Evolutionary conservation across 1,140 invertebrate species (phyloP).

Genomic region (Cotesia vestalis): DNA sequence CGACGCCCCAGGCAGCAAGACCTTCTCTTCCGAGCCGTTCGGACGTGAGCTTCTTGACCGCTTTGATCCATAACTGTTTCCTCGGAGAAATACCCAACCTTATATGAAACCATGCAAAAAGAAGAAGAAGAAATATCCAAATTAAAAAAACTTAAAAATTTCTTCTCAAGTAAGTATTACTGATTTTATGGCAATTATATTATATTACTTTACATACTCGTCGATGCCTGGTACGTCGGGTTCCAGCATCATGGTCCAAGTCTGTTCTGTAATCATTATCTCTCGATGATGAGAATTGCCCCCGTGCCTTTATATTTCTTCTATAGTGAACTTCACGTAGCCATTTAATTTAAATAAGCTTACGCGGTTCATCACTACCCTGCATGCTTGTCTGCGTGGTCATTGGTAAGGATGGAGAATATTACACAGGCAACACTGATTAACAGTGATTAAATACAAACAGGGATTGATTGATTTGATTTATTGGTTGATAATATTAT

Average conservation of each 20-base stretch:
- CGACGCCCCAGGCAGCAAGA: slow-evolving; percentile 61
- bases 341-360: slow-evolving; percentile 29
- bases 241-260: slow-evolving; percentile 67
- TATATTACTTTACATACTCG: slow-evolving; percentile 54
- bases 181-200: slow-evolving; percentile 8
- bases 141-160: background rate
- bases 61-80: slow-evolving; percentile 66
- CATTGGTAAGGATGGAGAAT: slow-evolving; percentile 13
- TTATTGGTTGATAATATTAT: background rate
- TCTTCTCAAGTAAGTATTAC: background rate
- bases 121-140: background rate
- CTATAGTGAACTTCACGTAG: slow-evolving; percentile 27
- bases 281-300: slow-evolving; percentile 50
- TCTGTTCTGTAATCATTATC: slow-evolving; percentile 68
- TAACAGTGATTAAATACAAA: background rate
- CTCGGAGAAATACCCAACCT: slow-evolving; percentile 62
- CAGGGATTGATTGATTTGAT: slow-evolving; percentile 6
- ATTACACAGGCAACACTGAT: slow-evolving; percentile 1
- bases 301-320: slow-evolving; percentile 16
- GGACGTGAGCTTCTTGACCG: slow-evolving; percentile 64
- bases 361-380: slow-evolving; percentile 25
- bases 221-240: slow-evolving; percentile 62
- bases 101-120: background rate
- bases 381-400: slow-evolving; percentile 20
- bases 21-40: slow-evolving; percentile 62